Conservation (phyloP, 2,888 invertebrate species). For the Nephrotoma guestfalica region DNA sequence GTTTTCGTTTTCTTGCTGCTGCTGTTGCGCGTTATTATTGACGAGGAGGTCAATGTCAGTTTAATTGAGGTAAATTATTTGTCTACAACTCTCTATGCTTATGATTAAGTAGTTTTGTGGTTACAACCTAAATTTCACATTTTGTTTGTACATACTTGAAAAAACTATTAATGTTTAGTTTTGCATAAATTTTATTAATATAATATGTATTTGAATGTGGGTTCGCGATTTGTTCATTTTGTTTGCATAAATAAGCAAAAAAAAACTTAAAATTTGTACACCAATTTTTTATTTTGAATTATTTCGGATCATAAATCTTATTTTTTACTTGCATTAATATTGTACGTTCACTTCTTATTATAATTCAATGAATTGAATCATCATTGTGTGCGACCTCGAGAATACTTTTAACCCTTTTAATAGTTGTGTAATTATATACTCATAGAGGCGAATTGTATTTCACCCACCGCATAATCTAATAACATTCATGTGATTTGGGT, state of each 20-base stretch:
- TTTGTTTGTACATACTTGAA: neutral
- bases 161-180: neutral
- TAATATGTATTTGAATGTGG: neutral
- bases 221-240: neutral
- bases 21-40: neutral
- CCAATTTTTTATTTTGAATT: neutral
- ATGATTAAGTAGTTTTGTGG: neutral
- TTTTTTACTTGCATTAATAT: neutral
- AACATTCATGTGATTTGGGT: neutral
- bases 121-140: neutral
- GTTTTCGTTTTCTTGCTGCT: neutral
- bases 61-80: neutral
- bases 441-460: neutral
- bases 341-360: neutral
- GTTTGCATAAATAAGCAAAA: neutral
- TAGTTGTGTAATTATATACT: neutral
- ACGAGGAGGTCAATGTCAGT: neutral
- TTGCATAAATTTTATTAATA: neutral
- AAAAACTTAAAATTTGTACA: neutral
- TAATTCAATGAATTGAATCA: neutral
- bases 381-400: neutral
- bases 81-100: neutral
- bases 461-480: neutral
- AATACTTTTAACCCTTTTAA: neutral
- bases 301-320: neutral